A percentile compares a stretch with the other conserved stretches of the same genome.
phyloP scores from a whole-genome alignment of 2,888 invertebrate genomes.

The Lochmaea crataegi region DNA sequence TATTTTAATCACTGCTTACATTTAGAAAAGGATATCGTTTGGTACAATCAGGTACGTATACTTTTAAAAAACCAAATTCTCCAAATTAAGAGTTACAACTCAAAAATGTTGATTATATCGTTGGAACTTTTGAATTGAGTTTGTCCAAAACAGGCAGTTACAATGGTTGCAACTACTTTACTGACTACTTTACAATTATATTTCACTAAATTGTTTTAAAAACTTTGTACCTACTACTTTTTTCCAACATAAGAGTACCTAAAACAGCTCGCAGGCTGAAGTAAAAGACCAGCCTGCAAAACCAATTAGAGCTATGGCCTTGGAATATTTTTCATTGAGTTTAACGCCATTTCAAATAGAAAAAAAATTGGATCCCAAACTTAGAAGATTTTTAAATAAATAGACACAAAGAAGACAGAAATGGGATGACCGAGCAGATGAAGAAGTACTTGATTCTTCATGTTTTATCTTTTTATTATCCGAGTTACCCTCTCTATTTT shows the following conservation, averaged over 20 bases:
- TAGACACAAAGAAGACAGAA: conserved; percentile 67
- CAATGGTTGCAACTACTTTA: too few species aligned
- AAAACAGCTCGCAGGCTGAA: conserved; percentile 53
- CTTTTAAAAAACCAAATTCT: not conserved
- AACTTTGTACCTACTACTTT: not conserved
- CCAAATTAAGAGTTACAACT: too few species aligned
- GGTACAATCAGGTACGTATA: not conserved
- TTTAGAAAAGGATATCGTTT: conserved; percentile 24
- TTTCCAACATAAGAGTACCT: conserved; percentile 49
- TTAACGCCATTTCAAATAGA: conserved; percentile 61
- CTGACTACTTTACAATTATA: too few species aligned
- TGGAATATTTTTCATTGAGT: conserved; percentile 67
- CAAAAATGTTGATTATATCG: too few species aligned
- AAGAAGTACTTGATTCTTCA: conserved; percentile 55
- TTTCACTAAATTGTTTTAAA: not conserved
- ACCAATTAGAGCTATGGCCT: conserved; percentile 56
- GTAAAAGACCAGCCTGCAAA: conserved; percentile 50
- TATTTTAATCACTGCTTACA: conserved; percentile 25
- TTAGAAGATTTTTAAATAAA: conserved; percentile 68
- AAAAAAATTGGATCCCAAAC: conserved; percentile 66
- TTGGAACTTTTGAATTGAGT: too few species aligned
- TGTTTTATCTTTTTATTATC: too few species aligned
- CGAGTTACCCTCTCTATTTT: not conserved
- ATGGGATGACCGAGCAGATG: conserved; percentile 65
- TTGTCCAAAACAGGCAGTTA: too few species aligned